Evolutionary conservation across 2,113 vertebrate genomes (phyloP), one percentile per base, ranked within the genome.

Genomic region (Rutilus rutilus): DNA sequence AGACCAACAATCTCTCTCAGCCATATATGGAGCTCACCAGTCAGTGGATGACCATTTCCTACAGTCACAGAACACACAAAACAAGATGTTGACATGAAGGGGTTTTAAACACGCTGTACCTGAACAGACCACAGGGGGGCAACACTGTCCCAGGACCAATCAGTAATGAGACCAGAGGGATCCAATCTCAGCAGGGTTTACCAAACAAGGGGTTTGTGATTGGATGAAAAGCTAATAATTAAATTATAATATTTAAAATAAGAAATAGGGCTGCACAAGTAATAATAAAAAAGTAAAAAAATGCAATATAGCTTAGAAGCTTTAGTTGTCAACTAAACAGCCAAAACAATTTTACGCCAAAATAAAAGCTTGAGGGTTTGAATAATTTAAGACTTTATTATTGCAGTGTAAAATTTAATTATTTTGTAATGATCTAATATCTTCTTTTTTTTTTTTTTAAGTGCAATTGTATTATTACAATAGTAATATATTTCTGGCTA

Each of bases 1-100:
- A 99, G 95, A 89, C 95, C 94, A 81, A 95, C 96, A 21, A 97
- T 97, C 9, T 97, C 96, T 89, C 96, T 97, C 78, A 99, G 94
- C 98, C 98, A 99, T 91, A 99, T 97, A 92, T 99, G 97, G 82
- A 99, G 93, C 91, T 99, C 98, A 2, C 98, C 97, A 0, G 96
- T 97, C 71, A 93, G 92, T 9, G 97, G 97, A 82, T 94, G 88
- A 60, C 96, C 96, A 0, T 75, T 81, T 1, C 95, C 98, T 99
- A 57, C 39, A 79, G 14, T 15, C 30, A 87, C 73, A 57, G 25
- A 79, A 87, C 36, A 57, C 84, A 69, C 27, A 80, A 60, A 52
- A 27, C 12, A 71, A 39, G 54, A 57, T 8, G 9, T 3, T 57
- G 33, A 42, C 71, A 47, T 75, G 1, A n/a, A 25, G 11, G 25